Percentiles rank a stretch among this genome's conserved stretches.
Conservation (phyloP, 1,140 invertebrate genomes). For the Mycetomoellerius zeteki region DNA sequence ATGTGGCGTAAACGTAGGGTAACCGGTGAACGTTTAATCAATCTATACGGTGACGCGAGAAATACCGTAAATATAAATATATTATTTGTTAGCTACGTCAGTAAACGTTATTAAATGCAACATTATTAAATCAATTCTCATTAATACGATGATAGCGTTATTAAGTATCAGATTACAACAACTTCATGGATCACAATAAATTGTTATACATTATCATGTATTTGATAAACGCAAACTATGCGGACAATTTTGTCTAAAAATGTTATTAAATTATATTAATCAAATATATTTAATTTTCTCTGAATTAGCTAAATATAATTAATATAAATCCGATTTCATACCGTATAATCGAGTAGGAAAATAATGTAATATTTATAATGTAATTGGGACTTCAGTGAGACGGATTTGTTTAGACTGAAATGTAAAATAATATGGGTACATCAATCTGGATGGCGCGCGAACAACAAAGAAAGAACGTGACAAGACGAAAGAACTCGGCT, state of each 20-base stretch:
- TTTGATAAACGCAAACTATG: neutral
- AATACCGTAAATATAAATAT: slow-evolving; percentile 45
- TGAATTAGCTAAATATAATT: neutral
- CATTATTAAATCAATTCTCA: slow-evolving; percentile 30
- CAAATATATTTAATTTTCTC: neutral
- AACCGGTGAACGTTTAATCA: slow-evolving; percentile 39
- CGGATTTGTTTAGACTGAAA: neutral
- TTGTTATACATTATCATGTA: neutral
- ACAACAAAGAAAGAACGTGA: slow-evolving; percentile 30
- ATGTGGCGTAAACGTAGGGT: slow-evolving; percentile 24
- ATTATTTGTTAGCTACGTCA: slow-evolving; percentile 27
- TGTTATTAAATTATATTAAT: slow-evolving; percentile 1
- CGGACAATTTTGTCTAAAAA: neutral
- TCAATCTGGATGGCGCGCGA: neutral
- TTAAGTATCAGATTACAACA: slow-evolving; percentile 31
- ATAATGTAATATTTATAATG: slow-evolving; percentile 12
- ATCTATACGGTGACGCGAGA: slow-evolving; percentile 7
- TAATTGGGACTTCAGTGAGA: neutral
- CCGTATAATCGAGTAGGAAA: neutral
- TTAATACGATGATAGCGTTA: slow-evolving; percentile 29
- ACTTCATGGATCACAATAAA: slow-evolving; percentile 15
- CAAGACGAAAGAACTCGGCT: slow-evolving; percentile 6
- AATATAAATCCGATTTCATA: neutral
- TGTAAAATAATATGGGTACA: slow-evolving; percentile 36
- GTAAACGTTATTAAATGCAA: slow-evolving; percentile 28